A percentile compares a stretch with the other conserved stretches of the same genome.
phyloP scores from a whole-genome alignment of 2,888 invertebrate species.

The Aspidiotus destructor region DNA sequence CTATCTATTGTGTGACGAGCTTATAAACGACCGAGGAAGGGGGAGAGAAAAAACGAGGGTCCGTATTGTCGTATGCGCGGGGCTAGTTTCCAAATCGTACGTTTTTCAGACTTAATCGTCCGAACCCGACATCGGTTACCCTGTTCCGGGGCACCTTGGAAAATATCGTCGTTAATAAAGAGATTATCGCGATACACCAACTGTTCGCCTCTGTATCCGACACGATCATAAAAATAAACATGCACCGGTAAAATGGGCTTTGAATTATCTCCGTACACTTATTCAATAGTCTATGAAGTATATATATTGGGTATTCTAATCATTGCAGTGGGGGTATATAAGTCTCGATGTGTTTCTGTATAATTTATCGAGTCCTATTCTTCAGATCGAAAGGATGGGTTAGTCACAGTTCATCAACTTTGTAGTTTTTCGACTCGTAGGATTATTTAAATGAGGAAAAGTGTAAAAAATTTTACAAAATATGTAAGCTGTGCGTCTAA shows the following conservation, averaged over 20 bases:
- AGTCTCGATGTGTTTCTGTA: too few species aligned
- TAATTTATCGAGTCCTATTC: too few species aligned
- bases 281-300: too few species aligned
- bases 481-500: too few species aligned
- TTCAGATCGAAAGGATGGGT: too few species aligned
- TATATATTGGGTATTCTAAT: too few species aligned
- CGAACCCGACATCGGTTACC: conserved; percentile 20
- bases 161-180: conserved; percentile 26
- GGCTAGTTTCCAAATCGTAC: conserved; percentile 11
- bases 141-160: conserved; percentile 8
- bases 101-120: conserved; percentile 28
- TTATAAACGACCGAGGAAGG: neutral
- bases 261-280: neutral
- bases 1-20: conserved; percentile 15
- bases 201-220: conserved; percentile 12
- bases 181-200: conserved; percentile 20
- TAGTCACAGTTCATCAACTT: too few species aligned
- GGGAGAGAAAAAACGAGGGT: conserved; percentile 15
- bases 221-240: neutral
- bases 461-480: too few species aligned
- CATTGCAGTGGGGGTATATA: too few species aligned
- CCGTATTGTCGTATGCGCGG: neutral
- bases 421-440: too few species aligned
- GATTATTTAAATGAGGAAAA: too few species aligned
- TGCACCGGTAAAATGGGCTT: neutral